phyloP scores from a whole-genome alignment of 64 coral and sea anemone genomes.

The Montipora sp. region DNA sequence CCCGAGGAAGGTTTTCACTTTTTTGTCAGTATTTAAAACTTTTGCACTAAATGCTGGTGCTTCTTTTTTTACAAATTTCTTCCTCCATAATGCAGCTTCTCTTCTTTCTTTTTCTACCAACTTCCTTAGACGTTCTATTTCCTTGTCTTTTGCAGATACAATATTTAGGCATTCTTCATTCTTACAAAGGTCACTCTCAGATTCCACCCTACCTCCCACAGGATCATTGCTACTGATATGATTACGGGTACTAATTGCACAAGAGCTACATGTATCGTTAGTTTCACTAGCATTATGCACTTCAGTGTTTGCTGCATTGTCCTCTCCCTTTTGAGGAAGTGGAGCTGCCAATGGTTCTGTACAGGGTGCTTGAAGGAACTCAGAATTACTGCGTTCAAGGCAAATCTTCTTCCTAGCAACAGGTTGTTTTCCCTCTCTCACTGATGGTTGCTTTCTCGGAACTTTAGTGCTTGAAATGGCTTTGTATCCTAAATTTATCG shows the following conservation, averaged over 20 bases:
- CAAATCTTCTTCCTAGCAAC: neutral
- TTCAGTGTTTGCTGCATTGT: neutral
- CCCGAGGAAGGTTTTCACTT: constrained; percentile 40
- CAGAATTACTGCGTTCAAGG: neutral
- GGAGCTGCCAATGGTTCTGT: neutral
- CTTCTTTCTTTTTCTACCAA: constrained; percentile 43
- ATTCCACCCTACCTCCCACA: constrained; percentile 3
- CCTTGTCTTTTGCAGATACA: constrained; percentile 35
- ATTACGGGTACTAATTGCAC: neutral
- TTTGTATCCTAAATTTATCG: constrained; percentile 49
- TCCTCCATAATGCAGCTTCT: constrained; percentile 45
- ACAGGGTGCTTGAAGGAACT: neutral
- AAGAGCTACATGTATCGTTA: neutral
- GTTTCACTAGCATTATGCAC: neutral
- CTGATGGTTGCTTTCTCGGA: neutral
- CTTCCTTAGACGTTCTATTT: constrained; percentile 34
- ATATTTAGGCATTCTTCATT: constrained; percentile 39
- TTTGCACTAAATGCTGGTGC: constrained; percentile 17
- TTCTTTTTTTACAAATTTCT: constrained; percentile 50
- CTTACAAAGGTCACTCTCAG: constrained; percentile 34
- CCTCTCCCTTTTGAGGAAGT: neutral
- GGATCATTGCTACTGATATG: constrained; percentile 26
- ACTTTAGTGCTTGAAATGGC: constrained; percentile 34
- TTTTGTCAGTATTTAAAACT: constrained; percentile 57
- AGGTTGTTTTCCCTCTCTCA: neutral